Percentiles rank a stretch among this genome's conserved stretches.
phyloP scores from a whole-genome alignment of 2,113 vertebrate genomes.

The Felis catus region DNA sequence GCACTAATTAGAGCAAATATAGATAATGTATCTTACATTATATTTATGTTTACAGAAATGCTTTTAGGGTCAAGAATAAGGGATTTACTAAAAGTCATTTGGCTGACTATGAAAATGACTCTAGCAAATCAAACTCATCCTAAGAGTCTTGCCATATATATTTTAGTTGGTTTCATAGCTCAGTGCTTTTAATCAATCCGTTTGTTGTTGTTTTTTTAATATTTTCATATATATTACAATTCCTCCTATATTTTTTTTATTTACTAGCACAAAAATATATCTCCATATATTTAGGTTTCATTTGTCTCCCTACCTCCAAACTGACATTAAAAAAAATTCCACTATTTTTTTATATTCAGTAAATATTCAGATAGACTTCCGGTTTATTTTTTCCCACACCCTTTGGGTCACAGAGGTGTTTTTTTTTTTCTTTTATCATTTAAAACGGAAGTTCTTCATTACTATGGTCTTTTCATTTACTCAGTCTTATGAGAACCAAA shows the following conservation, averaged over 20 bases:
- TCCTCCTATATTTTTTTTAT: background rate
- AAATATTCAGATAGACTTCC: background rate
- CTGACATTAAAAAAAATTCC: background rate
- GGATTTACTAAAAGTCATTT: slow-evolving; percentile 35
- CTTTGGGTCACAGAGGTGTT: background rate
- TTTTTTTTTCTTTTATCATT: background rate
- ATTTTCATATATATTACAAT: background rate
- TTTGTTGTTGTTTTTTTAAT: background rate
- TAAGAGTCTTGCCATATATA: background rate
- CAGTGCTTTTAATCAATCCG: background rate
- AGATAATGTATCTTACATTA: background rate
- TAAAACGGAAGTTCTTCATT: background rate
- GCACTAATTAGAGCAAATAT: background rate
- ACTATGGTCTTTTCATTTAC: background rate
- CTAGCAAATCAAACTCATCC: background rate
- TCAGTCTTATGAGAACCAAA: background rate
- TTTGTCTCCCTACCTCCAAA: background rate
- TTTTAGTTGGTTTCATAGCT: background rate
- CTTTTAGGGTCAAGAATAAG: background rate
- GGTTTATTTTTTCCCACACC: background rate
- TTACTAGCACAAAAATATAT: background rate
- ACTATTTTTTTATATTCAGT: slow-evolving; percentile 1
- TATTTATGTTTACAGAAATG: background rate
- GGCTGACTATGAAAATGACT: background rate
- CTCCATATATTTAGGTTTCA: background rate